A percentile compares a stretch with the other conserved stretches of the same genome.
Evolutionary conservation across 2,113 vertebrate genomes (phyloP).

Genomic region (Triplophysa siluroides): DNA sequence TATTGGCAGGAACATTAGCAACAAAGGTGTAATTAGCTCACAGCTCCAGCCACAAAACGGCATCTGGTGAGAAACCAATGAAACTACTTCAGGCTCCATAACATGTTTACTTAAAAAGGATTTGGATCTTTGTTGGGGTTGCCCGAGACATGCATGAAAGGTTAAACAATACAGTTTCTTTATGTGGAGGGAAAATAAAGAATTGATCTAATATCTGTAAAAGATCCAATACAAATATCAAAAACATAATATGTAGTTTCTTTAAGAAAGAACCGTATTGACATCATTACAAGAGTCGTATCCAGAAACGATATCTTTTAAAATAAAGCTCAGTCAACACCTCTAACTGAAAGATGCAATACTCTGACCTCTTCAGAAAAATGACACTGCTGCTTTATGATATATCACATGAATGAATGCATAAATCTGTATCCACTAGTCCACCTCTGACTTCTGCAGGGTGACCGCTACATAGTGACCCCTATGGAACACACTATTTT

Average conservation of each 20-base stretch:
- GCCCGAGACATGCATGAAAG: not conserved
- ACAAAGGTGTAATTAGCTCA: constrained; percentile 62
- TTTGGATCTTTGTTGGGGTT: not conserved
- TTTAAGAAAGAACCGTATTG: no score
- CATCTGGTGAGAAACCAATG: constrained; percentile 57
- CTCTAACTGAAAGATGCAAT: not conserved
- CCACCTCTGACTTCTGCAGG: constrained; percentile 45
- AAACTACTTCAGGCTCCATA: constrained; percentile 48
- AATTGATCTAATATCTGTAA: no score
- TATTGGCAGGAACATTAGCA: constrained; percentile 61
- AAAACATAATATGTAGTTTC: no score
- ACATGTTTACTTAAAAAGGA: constrained; percentile 48
- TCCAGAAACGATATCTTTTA: not conserved
- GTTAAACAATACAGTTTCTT: no score
- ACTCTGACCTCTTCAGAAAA: constrained; percentile 18
- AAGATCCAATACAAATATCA: no score
- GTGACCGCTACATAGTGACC: constrained; percentile 49
- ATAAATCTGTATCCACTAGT: constrained; percentile 52
- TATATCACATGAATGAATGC: constrained; percentile 38
- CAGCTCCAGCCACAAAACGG: constrained; percentile 53
- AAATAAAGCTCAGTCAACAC: not conserved
- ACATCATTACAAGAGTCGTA: no score
- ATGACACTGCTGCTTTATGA: constrained; percentile 50
- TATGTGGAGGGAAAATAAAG: no score
- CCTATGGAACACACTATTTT: constrained; percentile 33